Evolutionary conservation across 2,797 vertebrate species (phyloP), one percentile per base, ranked within the genome.

Genomic region (Bovichtus variegatus): DNA sequence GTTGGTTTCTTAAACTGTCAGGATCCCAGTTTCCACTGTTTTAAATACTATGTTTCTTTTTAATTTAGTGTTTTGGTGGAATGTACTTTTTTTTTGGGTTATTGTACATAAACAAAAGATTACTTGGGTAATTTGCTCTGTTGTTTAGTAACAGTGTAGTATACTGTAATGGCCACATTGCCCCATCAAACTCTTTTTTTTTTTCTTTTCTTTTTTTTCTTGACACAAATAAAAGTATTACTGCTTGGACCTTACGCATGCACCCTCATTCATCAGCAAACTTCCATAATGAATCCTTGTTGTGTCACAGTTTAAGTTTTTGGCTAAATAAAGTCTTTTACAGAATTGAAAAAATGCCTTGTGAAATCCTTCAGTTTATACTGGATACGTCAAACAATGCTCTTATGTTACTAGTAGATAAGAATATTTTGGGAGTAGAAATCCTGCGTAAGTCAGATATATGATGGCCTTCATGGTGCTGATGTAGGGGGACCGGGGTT

Each of bases 51-150:
- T 54, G 5, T 73, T 62, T 59, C 31, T 55, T 40, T 63, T 70
- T 62, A 8, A 9, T 57, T n/a, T 59, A 66, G 9, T 65, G 2
- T 68, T 72, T 49, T 49, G 61, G 11, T 77, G 18, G 9, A 47
- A 73, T 27, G 8, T 82, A 38, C 8, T 19, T 44, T 50, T 81
- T 81, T 34, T 34, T 59, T 68, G n/a, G 36, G 41, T 44, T 43
- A 16, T 61, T 83, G 69, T 86, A 84, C 40, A 81, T 78, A 80
- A 67, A 46, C 65, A 78, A 72, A 84, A 41, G 9, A 41, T n/a
- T n/a, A 70, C 36, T 59, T 87, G 25, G 65, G 27, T 64, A 29
- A 76, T 58, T 61, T 80, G 13, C n/a, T 58, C 16, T 53, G 38
- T 63, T 55, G 13, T 75, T 63, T 38, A 13, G 59, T 54, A 47